These are phyloP conservation scores for Malaclemys terrapin DNA, from an alignment of 2,113 vertebrate genomes.

Conservation along the genomic window DNA sequence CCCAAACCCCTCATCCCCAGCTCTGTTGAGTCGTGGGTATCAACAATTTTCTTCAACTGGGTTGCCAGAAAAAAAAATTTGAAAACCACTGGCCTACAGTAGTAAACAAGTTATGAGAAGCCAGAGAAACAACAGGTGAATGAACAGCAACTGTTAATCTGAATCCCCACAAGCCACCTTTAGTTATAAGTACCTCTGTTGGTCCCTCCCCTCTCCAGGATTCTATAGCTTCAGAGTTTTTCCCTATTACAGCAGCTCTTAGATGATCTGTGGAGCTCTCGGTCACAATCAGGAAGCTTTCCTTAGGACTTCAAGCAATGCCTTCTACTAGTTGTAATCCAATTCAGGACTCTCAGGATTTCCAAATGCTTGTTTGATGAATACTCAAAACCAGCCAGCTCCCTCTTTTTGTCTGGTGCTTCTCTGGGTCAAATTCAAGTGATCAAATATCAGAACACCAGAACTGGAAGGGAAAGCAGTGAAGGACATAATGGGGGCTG, in stretches of 20 bases:
- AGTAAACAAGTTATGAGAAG: background rate
- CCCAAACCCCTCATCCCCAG: no score
- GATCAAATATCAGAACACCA: background rate
- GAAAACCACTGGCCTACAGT: background rate
- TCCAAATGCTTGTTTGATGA: background rate
- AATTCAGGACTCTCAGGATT: background rate
- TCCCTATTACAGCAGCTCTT: background rate
- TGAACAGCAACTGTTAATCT: background rate
- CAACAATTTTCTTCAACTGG: no score
- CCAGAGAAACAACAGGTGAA: background rate
- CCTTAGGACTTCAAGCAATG: background rate
- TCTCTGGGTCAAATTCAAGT: background rate
- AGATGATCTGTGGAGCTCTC: background rate
- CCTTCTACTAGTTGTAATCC: background rate
- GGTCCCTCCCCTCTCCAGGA: background rate
- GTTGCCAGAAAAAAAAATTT: no score
- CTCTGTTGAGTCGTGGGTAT: no score
- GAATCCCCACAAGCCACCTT: background rate
- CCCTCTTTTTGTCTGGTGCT: background rate
- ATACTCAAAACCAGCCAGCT: background rate
- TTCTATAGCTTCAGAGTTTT: background rate
- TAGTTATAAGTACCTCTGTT: background rate
- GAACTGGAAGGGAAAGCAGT: background rate
- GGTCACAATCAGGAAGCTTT: background rate
- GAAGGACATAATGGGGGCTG: background rate